phyloP scores from a whole-genome alignment of 2,888 invertebrate genomes.

The Marronus borbonicus region DNA sequence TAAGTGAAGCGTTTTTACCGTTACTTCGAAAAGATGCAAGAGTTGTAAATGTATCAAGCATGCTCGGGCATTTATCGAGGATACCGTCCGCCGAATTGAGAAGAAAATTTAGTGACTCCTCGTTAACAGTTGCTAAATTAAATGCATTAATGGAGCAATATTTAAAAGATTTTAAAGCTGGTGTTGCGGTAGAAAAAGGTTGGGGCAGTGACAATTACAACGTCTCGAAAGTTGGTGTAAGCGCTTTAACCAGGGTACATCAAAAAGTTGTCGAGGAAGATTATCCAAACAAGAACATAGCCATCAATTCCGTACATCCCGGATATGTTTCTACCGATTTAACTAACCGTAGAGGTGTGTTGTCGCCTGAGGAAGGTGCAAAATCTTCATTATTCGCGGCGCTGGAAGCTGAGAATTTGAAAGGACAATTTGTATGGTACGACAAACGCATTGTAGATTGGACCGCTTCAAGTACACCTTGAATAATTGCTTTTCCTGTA shows the following conservation, averaged over 20 bases:
- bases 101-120: slow-evolving; percentile 73
- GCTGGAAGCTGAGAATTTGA: slow-evolving; percentile 74
- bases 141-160: slow-evolving; percentile 78
- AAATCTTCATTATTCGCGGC: slow-evolving; percentile 77
- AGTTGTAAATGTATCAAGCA: slow-evolving; percentile 85
- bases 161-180: slow-evolving; percentile 68
- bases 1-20: slow-evolving; percentile 82
- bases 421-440: slow-evolving; percentile 78
- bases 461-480: slow-evolving; percentile 61
- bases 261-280: slow-evolving; percentile 75
- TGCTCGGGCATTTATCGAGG: slow-evolving; percentile 76
- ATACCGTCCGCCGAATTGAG: slow-evolving; percentile 76
- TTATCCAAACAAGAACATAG: slow-evolving; percentile 73
- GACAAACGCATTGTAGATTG: slow-evolving; percentile 75
- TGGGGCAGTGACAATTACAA: slow-evolving; percentile 70
- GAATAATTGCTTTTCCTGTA: background rate
- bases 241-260: slow-evolving; percentile 79
- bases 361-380: slow-evolving; percentile 76
- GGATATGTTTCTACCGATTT: slow-evolving; percentile 87
- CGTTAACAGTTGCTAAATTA: slow-evolving; percentile 75
- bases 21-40: slow-evolving; percentile 79
- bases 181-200: slow-evolving; percentile 32
- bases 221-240: slow-evolving; percentile 83
- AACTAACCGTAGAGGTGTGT: slow-evolving; percentile 74
- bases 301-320: slow-evolving; percentile 82